Percentiles rank a stretch among this genome's conserved stretches.
phyloP scores from a whole-genome alignment of 1,140 invertebrate genomes.

The Bombus ignitus region DNA sequence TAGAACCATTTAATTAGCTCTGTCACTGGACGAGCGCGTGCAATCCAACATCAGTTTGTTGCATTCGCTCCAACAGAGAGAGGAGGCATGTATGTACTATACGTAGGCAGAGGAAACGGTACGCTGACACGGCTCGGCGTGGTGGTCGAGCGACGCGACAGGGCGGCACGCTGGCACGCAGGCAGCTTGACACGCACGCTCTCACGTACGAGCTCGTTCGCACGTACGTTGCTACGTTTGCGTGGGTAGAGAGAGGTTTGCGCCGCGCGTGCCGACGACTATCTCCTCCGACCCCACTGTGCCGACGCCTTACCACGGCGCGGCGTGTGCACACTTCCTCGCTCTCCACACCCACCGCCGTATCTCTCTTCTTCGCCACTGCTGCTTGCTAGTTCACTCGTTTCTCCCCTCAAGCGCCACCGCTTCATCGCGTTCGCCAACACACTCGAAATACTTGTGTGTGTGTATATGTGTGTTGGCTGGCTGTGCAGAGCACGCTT shows the following conservation, averaged over 20 bases:
- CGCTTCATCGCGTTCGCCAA: constrained; percentile 31
- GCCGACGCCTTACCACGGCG: constrained; percentile 60
- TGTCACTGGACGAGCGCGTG: neutral
- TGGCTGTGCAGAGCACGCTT: constrained; percentile 3
- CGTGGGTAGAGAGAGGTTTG: constrained; percentile 77
- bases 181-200: constrained; percentile 44
- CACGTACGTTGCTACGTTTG: constrained; percentile 46
- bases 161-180: constrained; percentile 38
- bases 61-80: neutral
- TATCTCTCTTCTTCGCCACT: constrained; percentile 4
- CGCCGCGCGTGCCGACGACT: constrained; percentile 80
- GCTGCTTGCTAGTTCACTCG: neutral
- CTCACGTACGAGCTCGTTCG: constrained; percentile 44
- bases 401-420: constrained; percentile 19
- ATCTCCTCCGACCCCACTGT: constrained; percentile 39
- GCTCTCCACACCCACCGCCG: constrained; percentile 31
- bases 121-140: constrained; percentile 16
- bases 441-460: neutral
- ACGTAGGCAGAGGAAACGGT: constrained; percentile 40
- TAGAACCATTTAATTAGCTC: constrained; percentile 30
- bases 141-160: constrained; percentile 14
- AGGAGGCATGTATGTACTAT: neutral
- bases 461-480: neutral
- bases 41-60: constrained; percentile 26
- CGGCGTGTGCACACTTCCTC: constrained; percentile 39